These are phyloP conservation scores for Pygocentrus nattereri DNA, from an alignment of 2,797 vertebrate genomes.

Conservation along the genomic window DNA sequence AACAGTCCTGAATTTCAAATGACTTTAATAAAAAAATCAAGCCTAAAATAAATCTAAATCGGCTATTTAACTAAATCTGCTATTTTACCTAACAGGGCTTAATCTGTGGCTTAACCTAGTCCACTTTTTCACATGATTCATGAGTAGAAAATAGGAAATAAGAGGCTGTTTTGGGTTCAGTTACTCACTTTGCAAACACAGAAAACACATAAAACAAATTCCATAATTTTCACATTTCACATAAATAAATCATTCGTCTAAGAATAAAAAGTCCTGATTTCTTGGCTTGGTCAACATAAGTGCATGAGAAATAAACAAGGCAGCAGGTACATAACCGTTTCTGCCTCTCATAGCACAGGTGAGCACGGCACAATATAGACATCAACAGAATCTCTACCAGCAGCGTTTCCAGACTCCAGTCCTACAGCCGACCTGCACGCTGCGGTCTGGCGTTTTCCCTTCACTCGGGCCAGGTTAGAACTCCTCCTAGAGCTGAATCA, in stretches of 20 bases:
- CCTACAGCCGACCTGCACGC: not conserved
- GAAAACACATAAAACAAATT: not conserved
- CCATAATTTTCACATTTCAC: not conserved
- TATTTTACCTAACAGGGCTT: not conserved
- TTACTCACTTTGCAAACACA: not conserved
- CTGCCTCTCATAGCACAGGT: slow-evolving; percentile 25
- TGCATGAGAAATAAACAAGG: slow-evolving; percentile 8
- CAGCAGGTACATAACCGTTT: slow-evolving; percentile 9
- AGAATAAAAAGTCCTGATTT: slow-evolving; percentile 23
- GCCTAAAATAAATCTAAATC: not conserved
- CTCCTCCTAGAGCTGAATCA: not conserved
- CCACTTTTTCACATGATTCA: not conserved
- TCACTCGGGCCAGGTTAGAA: not conserved
- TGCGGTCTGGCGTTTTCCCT: not conserved
- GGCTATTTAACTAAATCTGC: not conserved
- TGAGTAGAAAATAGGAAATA: not conserved
- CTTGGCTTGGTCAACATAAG: slow-evolving; percentile 13
- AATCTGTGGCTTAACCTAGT: not conserved
- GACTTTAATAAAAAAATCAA: not conserved
- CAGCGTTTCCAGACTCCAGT: not conserved
- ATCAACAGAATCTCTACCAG: slow-evolving; percentile 21
- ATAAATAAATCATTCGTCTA: not conserved
- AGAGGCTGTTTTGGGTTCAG: not conserved
- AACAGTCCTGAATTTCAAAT: slow-evolving; percentile 29
- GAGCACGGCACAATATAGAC: slow-evolving; percentile 27